Percentiles rank a stretch among this genome's conserved stretches.
phyloP scores from a whole-genome alignment of 1,140 invertebrate species.

The Aphelinus atriplicis region DNA sequence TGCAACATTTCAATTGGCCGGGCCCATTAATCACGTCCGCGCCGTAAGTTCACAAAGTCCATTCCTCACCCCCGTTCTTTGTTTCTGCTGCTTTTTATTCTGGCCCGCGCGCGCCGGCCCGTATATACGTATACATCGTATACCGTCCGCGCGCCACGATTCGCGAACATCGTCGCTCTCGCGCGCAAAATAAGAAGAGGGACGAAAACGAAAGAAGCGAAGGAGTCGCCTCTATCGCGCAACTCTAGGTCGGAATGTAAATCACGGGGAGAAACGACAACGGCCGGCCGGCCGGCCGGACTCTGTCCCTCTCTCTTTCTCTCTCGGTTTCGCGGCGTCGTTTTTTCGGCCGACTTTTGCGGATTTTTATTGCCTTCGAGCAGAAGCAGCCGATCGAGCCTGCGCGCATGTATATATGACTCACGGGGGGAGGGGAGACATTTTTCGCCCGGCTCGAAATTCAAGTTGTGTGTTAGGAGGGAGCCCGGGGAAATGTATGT shows the following conservation, averaged over 20 bases:
- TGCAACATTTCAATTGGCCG: not conserved
- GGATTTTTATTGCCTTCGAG: not conserved
- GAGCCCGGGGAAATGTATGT: no score
- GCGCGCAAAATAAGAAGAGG: no score
- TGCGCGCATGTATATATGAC: no score
- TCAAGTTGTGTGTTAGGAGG: no score
- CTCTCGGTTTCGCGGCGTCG: not conserved
- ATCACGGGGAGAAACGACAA: slow-evolving; percentile 14
- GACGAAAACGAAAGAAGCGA: no score
- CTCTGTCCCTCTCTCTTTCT: no score
- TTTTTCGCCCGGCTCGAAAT: no score
- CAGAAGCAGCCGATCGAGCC: not conserved
- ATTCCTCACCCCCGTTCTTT: not conserved
- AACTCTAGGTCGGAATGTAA: slow-evolving; percentile 18
- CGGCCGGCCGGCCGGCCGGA: not conserved
- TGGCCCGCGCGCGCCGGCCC: no score
- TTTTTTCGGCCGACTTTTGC: not conserved
- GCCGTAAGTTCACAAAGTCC: not conserved
- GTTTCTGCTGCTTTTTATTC: not conserved
- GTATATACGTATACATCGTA: not conserved
- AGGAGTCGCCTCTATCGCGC: not conserved
- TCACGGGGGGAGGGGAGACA: no score
- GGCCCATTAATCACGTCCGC: slow-evolving; percentile 14
- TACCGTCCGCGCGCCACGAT: no score
- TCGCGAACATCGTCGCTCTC: no score